Evolutionary conservation across 2,888 invertebrate genomes (phyloP).

Genomic region (Cephus pulcher): DNA sequence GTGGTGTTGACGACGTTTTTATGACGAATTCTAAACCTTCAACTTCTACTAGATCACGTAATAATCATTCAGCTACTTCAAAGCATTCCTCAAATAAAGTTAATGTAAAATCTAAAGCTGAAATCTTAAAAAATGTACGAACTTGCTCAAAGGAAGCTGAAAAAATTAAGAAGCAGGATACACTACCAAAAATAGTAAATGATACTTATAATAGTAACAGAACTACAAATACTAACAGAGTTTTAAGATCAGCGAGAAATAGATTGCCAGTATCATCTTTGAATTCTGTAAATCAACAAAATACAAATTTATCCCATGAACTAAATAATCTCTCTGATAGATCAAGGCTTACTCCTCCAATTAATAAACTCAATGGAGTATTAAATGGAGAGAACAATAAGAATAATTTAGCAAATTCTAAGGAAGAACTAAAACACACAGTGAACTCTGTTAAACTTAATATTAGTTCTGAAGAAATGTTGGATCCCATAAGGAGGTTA

Average conservation of each 20-base stretch:
- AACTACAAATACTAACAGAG: neutral
- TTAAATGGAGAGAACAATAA: neutral
- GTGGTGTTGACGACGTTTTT: conserved; percentile 9
- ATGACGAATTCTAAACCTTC: neutral
- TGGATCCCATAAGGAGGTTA: neutral
- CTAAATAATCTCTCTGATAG: neutral
- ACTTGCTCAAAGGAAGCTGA: neutral
- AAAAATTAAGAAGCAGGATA: neutral
- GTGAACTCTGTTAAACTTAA: neutral
- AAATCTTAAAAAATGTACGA: neutral
- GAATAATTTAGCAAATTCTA: neutral
- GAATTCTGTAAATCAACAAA: neutral
- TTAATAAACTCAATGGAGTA: neutral
- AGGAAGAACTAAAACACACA: neutral
- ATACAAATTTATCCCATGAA: neutral
- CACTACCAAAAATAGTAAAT: neutral
- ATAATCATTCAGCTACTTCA: neutral
- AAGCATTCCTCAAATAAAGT: neutral
- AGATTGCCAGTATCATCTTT: neutral
- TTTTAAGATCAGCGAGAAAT: neutral
- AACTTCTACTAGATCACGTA: neutral
- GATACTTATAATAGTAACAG: neutral
- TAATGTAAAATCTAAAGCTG: neutral
- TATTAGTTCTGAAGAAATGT: neutral
- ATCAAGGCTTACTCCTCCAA: neutral